Evolutionary conservation across 92 coral and sea anemone genomes (phyloP).

Genomic region (Phenganax subtilis): DNA sequence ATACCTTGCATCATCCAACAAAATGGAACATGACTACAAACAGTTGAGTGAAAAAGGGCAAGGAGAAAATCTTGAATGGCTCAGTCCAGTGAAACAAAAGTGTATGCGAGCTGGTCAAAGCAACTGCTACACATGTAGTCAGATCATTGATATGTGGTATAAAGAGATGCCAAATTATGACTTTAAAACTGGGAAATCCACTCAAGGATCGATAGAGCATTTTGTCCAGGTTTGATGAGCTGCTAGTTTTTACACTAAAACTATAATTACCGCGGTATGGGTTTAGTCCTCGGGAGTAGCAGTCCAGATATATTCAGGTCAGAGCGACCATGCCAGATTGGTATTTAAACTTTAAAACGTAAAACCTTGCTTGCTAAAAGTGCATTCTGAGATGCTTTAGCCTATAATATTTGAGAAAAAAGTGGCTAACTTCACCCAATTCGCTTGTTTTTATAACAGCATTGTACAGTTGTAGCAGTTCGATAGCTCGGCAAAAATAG

Average conservation of each 20-base stretch:
- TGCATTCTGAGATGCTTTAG: no score
- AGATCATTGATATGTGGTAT: constrained; percentile 77
- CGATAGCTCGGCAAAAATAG: background rate
- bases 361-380: no score
- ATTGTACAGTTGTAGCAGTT: no score
- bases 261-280: background rate
- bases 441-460: no score
- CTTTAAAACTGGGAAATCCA: constrained; percentile 54
- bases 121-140: constrained; percentile 62
- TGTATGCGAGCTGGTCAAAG: constrained; percentile 52
- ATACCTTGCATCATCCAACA: constrained; percentile 60
- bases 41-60: constrained; percentile 51
- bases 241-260: background rate
- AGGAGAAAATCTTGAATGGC: constrained; percentile 86
- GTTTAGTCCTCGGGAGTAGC: background rate
- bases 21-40: constrained; percentile 61
- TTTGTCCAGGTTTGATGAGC: constrained; percentile 68
- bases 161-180: constrained; percentile 64
- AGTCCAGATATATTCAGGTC: no score
- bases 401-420: no score
- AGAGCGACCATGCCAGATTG: no score
- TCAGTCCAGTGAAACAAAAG: constrained; percentile 66
- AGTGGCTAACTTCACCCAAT: no score
- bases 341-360: no score
- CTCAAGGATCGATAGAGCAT: constrained; percentile 55